A percentile compares a stretch with the other conserved stretches of the same genome.
Evolutionary conservation across 2,113 vertebrate species (phyloP).

Genomic region (Cinclus mexicanus): DNA sequence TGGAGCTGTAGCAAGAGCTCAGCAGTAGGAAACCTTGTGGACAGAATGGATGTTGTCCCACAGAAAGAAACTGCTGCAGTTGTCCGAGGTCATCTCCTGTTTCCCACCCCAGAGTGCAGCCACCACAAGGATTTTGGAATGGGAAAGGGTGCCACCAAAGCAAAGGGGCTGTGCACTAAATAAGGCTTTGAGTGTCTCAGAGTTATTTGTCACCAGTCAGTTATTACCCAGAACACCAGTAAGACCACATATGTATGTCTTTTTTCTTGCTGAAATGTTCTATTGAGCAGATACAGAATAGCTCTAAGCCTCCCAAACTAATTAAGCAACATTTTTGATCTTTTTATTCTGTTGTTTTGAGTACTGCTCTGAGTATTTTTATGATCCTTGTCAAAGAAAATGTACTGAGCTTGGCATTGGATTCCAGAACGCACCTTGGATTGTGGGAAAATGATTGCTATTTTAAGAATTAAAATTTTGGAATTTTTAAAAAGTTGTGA

Average conservation of each 20-base stretch:
- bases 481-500: not conserved
- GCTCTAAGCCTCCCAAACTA: not conserved
- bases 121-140: not conserved
- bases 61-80: not conserved
- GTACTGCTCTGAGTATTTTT: not conserved
- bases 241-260: not conserved
- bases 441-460: not conserved
- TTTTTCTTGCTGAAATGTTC: not conserved
- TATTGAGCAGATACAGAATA: constrained; percentile 12
- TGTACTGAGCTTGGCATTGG: not conserved
- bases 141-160: constrained; percentile 6
- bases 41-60: not conserved
- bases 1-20: not conserved
- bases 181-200: not conserved
- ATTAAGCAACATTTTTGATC: constrained; percentile 4
- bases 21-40: not conserved
- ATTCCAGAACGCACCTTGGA: not conserved
- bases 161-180: not conserved
- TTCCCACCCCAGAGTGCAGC: not conserved
- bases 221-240: not conserved
- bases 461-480: not conserved
- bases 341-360: constrained; percentile 7
- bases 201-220: not conserved
- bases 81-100: not conserved
- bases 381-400: constrained; percentile 4